Evolutionary conservation across 2,888 invertebrate species (phyloP).

Genomic region (Monopis laevigella): DNA sequence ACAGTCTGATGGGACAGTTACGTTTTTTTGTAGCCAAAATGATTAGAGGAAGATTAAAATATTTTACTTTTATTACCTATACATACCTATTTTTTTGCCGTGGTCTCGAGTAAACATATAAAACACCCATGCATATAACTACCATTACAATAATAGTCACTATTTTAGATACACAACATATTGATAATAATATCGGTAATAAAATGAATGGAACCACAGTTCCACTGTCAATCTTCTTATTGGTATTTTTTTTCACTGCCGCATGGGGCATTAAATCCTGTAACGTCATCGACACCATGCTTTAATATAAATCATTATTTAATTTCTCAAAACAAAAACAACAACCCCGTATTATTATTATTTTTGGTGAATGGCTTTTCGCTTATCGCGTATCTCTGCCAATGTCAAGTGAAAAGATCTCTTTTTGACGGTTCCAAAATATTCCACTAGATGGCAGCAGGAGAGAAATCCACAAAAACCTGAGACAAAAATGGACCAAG

Average conservation of each 20-base stretch:
- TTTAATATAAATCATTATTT: conserved; percentile 12
- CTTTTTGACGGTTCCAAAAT: no score
- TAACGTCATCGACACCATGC: conserved; percentile 35
- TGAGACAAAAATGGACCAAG: no score
- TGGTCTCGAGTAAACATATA: conserved; percentile 51
- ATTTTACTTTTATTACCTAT: background rate
- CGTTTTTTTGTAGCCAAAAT: no score
- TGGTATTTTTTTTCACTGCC: conserved; percentile 29
- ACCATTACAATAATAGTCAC: conserved; percentile 47
- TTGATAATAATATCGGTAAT: conserved; percentile 40
- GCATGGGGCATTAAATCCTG: conserved; percentile 38
- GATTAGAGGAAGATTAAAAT: no score
- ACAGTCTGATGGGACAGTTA: no score
- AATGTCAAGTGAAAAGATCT: no score
- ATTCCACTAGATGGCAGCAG: no score
- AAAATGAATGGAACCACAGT: conserved; percentile 47
- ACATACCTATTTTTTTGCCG: conserved; percentile 52
- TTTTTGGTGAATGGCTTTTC: no score
- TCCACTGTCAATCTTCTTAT: conserved; percentile 45
- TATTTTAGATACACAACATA: conserved; percentile 41
- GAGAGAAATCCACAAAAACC: no score
- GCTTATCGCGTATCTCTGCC: no score
- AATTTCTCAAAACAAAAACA: no score
- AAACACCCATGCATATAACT: conserved; percentile 47
- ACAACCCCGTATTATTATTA: no score